A percentile compares a stretch with the other conserved stretches of the same genome.
phyloP scores from a whole-genome alignment of 2,113 vertebrate genomes.

The Oryctolagus cuniculus region mOryCun1.1 NC_091432.1:60726001-60726500 shows the following conservation, averaged over 20 bases:
- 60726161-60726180: not conserved
- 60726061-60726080: not conserved
- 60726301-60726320: not conserved
- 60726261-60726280: not conserved
- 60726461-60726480: not conserved
- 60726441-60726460: not conserved
- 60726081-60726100: not conserved
- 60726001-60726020: not conserved
- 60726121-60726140: not conserved
- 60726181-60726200: not conserved
- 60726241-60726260: not conserved
- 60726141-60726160: constrained; percentile 39
- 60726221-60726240: not conserved
- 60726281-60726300: not conserved
- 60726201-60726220: not conserved
- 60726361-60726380: not conserved
- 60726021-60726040: not conserved
- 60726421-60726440: not conserved
- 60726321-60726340: not conserved
- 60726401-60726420: constrained; percentile 4
- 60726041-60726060: not conserved
- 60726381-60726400: not conserved
- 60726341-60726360: constrained; percentile 41
- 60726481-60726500: too few relatives aligned
- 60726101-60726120: not conserved